Evolutionary conservation across 1,140 invertebrate genomes (phyloP).

Genomic region (Mya arenaria): DNA sequence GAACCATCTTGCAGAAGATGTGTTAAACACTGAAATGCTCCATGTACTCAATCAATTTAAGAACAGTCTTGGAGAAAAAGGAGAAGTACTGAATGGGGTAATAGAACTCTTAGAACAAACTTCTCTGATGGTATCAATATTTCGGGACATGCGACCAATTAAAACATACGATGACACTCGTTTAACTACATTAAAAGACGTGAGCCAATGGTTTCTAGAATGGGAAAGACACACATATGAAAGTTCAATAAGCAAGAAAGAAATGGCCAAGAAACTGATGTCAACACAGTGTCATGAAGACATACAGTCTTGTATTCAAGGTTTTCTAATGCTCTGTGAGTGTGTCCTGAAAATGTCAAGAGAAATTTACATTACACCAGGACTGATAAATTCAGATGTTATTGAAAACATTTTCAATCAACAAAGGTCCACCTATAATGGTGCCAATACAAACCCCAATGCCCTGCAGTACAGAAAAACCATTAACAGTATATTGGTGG

Average conservation of each 20-base stretch:
- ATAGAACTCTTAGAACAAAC: conserved; percentile 14
- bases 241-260: too few species aligned
- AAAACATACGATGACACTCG: neutral
- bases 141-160: conserved; percentile 15
- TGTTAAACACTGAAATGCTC: conserved; percentile 24
- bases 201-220: neutral
- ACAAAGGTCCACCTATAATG: too few species aligned
- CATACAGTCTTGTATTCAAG: neutral
- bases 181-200: neutral
- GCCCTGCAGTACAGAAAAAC: conserved; percentile 17
- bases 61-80: neutral
- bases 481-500: conserved; percentile 47
- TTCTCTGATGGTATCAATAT: neutral
- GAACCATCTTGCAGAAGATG: conserved; percentile 30
- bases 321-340: too few species aligned
- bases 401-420: too few species aligned
- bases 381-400: too few species aligned
- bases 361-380: too few species aligned
- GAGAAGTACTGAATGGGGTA: neutral
- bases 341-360: too few species aligned
- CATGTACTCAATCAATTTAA: conserved; percentile 15
- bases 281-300: neutral
- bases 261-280: too few species aligned
- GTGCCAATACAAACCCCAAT: too few species aligned
- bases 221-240: too few species aligned